A percentile compares a stretch with the other conserved stretches of the same genome.
These are phyloP conservation scores for Adelphocoris suturalis DNA, from an alignment of 2,888 invertebrate genomes.

Conservation along the genomic window DNA sequence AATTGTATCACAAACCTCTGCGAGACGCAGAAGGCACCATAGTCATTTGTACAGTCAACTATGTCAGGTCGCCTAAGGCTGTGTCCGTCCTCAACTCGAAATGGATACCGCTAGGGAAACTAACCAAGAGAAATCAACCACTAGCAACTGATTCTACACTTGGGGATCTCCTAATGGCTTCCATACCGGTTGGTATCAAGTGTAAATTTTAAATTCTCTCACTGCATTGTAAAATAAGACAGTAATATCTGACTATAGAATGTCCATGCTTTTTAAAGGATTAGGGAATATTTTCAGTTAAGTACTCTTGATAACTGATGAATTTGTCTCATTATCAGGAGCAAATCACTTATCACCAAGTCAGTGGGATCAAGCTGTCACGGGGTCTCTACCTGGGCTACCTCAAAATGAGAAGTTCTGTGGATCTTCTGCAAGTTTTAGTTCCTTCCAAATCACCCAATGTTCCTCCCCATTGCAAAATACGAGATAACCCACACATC, in stretches of 20 bases:
- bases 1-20: conserved; percentile 94
- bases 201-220: background rate
- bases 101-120: conserved; percentile 93
- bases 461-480: conserved; percentile 94
- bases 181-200: conserved; percentile 84
- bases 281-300: too few species aligned
- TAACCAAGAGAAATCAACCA: conserved; percentile 88
- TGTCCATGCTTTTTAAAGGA: too few species aligned
- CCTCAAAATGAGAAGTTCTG: conserved; percentile 96
- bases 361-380: conserved; percentile 89
- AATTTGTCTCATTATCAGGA: conserved; percentile 78
- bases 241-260: too few species aligned
- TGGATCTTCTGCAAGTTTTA: conserved; percentile 95
- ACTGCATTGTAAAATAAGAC: background rate
- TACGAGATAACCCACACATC: conserved; percentile 96
- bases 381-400: conserved; percentile 97
- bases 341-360: conserved; percentile 85
- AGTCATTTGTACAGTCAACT: conserved; percentile 92
- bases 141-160: conserved; percentile 88
- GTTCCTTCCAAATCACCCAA: conserved; percentile 96
- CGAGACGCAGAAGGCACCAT: conserved; percentile 93
- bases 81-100: conserved; percentile 94
- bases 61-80: conserved; percentile 88
- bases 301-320: too few species aligned
- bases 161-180: conserved; percentile 90